Evolutionary conservation across 2,888 invertebrate species (phyloP).

Genomic region (Eupithecia vulgata): DNA sequence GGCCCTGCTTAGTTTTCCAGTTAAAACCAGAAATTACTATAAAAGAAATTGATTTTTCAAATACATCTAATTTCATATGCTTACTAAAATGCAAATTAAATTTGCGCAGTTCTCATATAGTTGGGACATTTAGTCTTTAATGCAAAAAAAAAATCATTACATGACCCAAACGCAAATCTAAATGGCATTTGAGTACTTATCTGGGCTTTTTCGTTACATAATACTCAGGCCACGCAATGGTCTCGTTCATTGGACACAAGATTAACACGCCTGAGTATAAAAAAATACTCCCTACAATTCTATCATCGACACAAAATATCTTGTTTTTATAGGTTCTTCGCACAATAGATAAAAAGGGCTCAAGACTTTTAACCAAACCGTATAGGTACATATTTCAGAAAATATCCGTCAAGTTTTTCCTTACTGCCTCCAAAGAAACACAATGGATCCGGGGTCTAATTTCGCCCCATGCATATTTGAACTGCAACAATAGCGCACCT

Average conservation of each 20-base stretch:
- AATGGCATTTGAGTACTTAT: too few relatives aligned
- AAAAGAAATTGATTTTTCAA: too few relatives aligned
- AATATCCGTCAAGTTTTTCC: constrained; percentile 48
- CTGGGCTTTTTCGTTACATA: too few relatives aligned
- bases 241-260: background rate
- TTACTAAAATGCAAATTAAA: too few relatives aligned
- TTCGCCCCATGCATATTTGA: constrained; percentile 61
- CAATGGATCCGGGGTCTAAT: constrained; percentile 47
- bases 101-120: too few relatives aligned
- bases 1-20: background rate
- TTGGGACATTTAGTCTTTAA: too few relatives aligned
- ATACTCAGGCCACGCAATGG: too few relatives aligned
- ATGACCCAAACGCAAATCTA: too few relatives aligned
- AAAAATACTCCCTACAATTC: background rate
- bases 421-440: constrained; percentile 51
- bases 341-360: background rate
- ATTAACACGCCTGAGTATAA: background rate
- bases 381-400: background rate
- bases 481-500: constrained; percentile 67
- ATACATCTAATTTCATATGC: too few relatives aligned
- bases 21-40: too few relatives aligned
- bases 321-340: too few relatives aligned
- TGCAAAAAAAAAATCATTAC: too few relatives aligned
- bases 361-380: background rate
- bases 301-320: background rate